Evolutionary conservation across 2,888 invertebrate genomes (phyloP).

Genomic region (Physocephala rufipes): DNA sequence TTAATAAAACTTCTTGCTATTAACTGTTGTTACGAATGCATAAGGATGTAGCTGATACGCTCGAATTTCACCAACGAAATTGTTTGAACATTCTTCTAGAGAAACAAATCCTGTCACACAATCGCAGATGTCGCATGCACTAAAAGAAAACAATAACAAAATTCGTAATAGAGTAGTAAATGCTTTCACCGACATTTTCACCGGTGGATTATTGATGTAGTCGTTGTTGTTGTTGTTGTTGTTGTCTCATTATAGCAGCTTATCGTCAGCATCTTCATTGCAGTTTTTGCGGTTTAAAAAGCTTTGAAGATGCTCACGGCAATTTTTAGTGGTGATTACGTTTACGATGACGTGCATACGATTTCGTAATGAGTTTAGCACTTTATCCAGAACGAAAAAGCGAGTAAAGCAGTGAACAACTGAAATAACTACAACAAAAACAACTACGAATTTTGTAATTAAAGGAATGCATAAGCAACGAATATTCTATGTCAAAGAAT

Average conservation of each 20-base stretch:
- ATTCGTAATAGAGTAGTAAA: neutral
- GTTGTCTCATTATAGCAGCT: neutral
- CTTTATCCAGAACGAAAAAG: neutral
- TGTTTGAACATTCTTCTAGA: neutral
- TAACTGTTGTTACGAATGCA: neutral
- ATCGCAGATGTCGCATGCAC: neutral
- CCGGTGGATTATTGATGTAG: neutral
- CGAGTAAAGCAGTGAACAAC: too few species aligned
- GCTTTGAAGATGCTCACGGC: neutral
- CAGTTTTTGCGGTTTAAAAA: neutral
- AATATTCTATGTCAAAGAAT: neutral
- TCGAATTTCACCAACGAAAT: neutral
- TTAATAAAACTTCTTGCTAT: neutral
- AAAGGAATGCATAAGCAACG: neutral
- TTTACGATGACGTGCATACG: neutral
- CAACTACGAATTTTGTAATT: too few species aligned
- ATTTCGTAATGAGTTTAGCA: constrained; percentile 5
- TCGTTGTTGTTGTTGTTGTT: constrained; percentile 5
- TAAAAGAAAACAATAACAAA: neutral
- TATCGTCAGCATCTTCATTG: neutral
- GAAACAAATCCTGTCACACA: neutral
- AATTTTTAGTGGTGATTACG: neutral
- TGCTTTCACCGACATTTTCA: neutral
- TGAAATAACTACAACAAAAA: too few species aligned
- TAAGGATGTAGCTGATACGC: neutral